Base-by-base conservation (phyloP, 2,113 vertebrate species). In the Grallaria varia region DNA sequence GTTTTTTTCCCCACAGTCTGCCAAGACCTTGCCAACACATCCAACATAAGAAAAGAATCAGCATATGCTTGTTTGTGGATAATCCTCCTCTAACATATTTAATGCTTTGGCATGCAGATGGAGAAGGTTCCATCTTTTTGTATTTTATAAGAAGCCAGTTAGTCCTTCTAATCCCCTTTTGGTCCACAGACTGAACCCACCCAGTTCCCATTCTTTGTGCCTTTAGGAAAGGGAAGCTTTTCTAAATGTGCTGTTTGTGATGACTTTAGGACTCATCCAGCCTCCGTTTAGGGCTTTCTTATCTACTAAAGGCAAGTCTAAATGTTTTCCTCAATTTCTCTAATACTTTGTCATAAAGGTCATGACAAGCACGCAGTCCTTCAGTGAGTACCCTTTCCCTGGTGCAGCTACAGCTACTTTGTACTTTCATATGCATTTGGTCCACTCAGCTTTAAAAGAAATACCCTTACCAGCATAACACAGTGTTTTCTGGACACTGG, bases 1-100 rank as follows among this genome's bases (percentile, higher is more conserved):
- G 45, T 35, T 87, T 90, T 90, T 93, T 83, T 69, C 91, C 91
- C 60, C 33, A 67, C 37, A 71, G 92, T 45, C 68, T 96, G 88
- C 92, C 90, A 96, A 93, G 90, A 90, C 88, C 64, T 89, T 77
- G 72, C 82, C 71, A 83, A 90, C 55, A 91, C 37, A 90, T 73
- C 64, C 59, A 90, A 60, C n/a, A 47, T 50, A 42, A 80, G 90
- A 93, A 87, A 87, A 87, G 58, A 85, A 71, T 9, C 45, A 86
- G 39, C 31, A 39, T 67, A 63, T 1, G 6, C 60, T 72, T 15
- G 42, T 71, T 89, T 95, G 86, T 87, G 84, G 47, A 40, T 93
- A 68, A 74, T 81, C 56, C 12, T 93, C 9, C 47, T 90, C 63
- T 63, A 78, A 67, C 8, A 6, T 56, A 55, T 67, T 84, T 60